Evolutionary conservation across 2,797 vertebrate species (phyloP).

Genomic region (Nannoperca australis): DNA sequence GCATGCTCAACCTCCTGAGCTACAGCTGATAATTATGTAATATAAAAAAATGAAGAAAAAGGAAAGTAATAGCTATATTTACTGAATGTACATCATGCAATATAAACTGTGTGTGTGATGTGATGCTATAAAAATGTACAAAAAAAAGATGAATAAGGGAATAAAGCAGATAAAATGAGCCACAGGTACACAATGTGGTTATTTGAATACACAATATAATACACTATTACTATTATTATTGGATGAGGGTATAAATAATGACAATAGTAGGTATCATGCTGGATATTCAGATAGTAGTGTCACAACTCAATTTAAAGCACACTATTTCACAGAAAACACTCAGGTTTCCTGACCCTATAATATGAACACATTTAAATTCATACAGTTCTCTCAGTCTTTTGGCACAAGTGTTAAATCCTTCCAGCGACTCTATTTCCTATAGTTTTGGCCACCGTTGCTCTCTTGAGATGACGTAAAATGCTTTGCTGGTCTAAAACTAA

Average conservation of each 20-base stretch:
- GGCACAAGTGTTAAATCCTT: conserved; percentile 50
- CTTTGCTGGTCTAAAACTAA: conserved; percentile 79
- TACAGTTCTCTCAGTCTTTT: conserved; percentile 32
- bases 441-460: conserved; percentile 51
- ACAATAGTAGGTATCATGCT: background rate
- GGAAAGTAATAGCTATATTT: background rate
- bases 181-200: background rate
- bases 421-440: conserved; percentile 60
- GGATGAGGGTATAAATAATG: too few species aligned
- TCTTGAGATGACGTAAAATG: conserved; percentile 67
- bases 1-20: conserved; percentile 4
- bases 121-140: background rate
- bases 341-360: conserved; percentile 1
- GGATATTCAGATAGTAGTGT: conserved; percentile 11
- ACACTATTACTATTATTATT: background rate
- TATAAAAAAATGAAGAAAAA: background rate
- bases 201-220: conserved; percentile 6
- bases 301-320: conserved; percentile 14
- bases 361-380: conserved; percentile 26
- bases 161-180: background rate
- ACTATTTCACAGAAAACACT: background rate
- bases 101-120: background rate
- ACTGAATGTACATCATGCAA: background rate
- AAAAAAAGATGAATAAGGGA: background rate
- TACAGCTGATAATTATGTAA: conserved; percentile 1